A percentile compares a stretch with the other conserved stretches of the same genome.
These are phyloP conservation scores for Pampusana beccarii DNA, from an alignment of 2,113 vertebrate species.

Conservation along the genomic window DNA sequence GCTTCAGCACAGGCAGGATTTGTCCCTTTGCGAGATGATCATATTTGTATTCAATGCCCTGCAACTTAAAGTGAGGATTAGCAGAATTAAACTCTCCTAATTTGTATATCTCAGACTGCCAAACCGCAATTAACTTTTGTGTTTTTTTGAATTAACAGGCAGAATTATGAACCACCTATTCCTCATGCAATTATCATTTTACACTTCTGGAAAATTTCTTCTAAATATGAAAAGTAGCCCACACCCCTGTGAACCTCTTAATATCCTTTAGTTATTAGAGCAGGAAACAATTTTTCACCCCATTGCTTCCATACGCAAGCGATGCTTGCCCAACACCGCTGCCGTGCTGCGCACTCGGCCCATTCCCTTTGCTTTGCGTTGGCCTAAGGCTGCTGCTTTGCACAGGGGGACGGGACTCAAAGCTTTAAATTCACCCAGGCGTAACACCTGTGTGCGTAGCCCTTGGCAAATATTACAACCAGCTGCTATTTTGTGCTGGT, in stretches of 20 bases:
- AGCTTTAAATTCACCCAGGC: background rate
- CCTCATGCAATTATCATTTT: conserved; percentile 37
- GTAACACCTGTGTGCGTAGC: background rate
- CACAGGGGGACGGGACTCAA: background rate
- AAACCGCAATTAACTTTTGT: conserved; percentile 53
- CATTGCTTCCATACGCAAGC: background rate
- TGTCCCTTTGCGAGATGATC: conserved; percentile 4
- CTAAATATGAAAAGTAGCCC: conserved; percentile 18
- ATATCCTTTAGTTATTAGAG: background rate
- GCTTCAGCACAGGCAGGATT: background rate
- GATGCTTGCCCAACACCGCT: background rate
- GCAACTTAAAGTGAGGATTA: conserved; percentile 65
- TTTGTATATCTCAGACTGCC: conserved; percentile 55
- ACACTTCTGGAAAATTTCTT: background rate
- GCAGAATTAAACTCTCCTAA: conserved; percentile 61
- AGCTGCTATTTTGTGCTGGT: background rate
- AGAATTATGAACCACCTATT: conserved; percentile 48
- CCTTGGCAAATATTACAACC: background rate
- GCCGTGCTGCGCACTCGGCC: accelerated
- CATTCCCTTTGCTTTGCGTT: background rate
- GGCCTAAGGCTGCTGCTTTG: background rate
- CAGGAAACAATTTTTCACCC: conserved; percentile 48
- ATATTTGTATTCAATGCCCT: conserved; percentile 44
- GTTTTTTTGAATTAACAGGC: conserved; percentile 20
- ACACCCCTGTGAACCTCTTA: background rate